phyloP scores from a whole-genome alignment of 2,113 vertebrate genomes.

The Dinomys branickii region DNA sequence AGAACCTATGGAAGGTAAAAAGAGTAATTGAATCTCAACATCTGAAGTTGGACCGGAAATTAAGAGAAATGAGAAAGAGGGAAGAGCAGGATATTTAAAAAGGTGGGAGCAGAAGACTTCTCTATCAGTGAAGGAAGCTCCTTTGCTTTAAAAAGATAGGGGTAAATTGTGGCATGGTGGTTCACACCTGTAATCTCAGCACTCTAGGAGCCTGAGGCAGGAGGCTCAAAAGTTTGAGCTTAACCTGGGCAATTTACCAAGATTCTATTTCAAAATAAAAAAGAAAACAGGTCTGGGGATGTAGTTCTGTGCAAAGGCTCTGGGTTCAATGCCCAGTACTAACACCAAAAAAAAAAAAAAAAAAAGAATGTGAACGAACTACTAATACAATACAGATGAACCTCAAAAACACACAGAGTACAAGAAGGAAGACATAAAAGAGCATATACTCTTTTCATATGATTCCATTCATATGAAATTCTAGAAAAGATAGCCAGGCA shows the following conservation, averaged over 20 bases:
- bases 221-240: background rate
- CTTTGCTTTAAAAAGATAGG: background rate
- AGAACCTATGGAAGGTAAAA: conserved; percentile 45
- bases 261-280: background rate
- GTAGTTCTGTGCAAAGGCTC: background rate
- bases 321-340: background rate
- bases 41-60: background rate
- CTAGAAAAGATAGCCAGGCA: background rate
- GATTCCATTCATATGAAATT: background rate
- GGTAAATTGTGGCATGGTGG: background rate
- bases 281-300: background rate
- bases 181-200: background rate
- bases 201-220: background rate
- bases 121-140: background rate
- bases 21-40: background rate
- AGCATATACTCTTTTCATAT: background rate
- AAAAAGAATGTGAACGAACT: background rate
- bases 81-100: background rate
- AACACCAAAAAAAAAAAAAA: background rate
- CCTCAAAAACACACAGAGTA: background rate
- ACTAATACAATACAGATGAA: background rate
- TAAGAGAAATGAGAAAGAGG: background rate
- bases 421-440: background rate
- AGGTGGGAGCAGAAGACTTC: background rate
- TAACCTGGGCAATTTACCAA: background rate